Evolutionary conservation across 1,140 invertebrate species (phyloP), one percentile per base, ranked within the genome.

Genomic region (Elysia chlorotica): DNA sequence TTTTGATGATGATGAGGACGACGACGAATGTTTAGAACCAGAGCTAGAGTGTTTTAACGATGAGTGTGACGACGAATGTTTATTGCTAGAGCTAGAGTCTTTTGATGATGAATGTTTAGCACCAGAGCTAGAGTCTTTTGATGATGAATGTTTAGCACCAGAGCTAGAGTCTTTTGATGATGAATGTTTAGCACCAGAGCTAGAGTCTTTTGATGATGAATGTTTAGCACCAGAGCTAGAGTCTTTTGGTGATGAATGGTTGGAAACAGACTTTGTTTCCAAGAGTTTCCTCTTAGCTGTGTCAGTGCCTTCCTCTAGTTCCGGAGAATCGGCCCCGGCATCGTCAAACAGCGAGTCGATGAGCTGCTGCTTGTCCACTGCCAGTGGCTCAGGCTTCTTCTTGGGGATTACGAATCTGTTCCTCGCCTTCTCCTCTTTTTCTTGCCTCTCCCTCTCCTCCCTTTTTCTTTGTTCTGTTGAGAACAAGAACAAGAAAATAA

Each of bases 271-370:
- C 25, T 17, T 28, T 25, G 25, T 59, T 59, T 25, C 25, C 48
- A 68, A 17, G 2, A 23, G 41, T 30, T 30, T 56, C 41, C 37
- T 33, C 25, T 54, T 30, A 41, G 41, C 2, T 2, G n/a, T 54
- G 31, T 21, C 23, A 19, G 23, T 17, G 23, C 48, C 35, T 1
- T 68, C 35, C 14, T 30, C n/a, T 10, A 0, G 19, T 14, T 30
- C 5, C 21, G 28, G n/a, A n/a, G n/a, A n/a, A n/a, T n/a, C 25
- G 35, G n/a, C 69, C 5, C 31, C 33, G 35, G 19, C 30, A 38
- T 71, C 69, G 48, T 71, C 69, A 71, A 71, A 71, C 23, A 71
- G 36, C 31, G 69, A 71, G 56, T 71, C 53, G 19, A 71, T 63
- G 23, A 71, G 30, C 19, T 62, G 30, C 17, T 71, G 57, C 5